A percentile compares a stretch with the other conserved stretches of the same genome.
These are phyloP conservation scores for Nephrotoma guestfalica DNA, from an alignment of 2,888 invertebrate species.

Conservation along the genomic window DNA sequence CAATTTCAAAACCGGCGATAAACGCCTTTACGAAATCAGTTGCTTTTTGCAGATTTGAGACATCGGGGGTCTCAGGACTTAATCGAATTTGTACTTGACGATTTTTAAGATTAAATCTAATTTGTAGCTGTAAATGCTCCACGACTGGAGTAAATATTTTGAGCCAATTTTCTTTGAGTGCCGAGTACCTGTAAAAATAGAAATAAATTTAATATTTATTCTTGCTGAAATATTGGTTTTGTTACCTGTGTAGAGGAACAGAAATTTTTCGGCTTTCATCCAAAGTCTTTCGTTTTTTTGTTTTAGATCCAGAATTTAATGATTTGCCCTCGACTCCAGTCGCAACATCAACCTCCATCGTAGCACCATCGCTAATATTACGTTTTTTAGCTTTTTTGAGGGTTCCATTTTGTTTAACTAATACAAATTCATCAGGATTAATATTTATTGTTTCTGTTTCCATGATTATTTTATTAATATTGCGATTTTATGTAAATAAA, in stretches of 20 bases:
- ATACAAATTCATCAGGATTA: constrained; percentile 21
- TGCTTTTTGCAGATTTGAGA: constrained; percentile 87
- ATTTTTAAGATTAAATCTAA: constrained; percentile 84
- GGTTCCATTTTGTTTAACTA: constrained; percentile 10
- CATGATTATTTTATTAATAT: constrained; percentile 15
- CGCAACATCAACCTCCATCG: constrained; percentile 52
- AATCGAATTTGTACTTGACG: constrained; percentile 53
- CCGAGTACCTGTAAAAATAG: constrained; percentile 55
- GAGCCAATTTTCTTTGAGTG: constrained; percentile 92
- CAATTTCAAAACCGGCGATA: constrained; percentile 89
- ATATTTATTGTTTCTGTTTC: constrained; percentile 23
- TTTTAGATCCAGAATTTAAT: constrained; percentile 27
- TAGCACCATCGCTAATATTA: constrained; percentile 31
- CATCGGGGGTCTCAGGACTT: constrained; percentile 47
- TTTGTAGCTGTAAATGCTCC: constrained; percentile 85
- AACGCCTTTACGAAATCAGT: constrained; percentile 98
- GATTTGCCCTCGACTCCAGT: constrained; percentile 45
- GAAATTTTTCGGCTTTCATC: constrained; percentile 58
- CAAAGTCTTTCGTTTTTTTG: constrained; percentile 36
- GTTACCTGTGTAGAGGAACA: constrained; percentile 75
- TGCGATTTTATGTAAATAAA: not conserved
- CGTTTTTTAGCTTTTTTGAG: constrained; percentile 23
- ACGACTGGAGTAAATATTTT: constrained; percentile 94
- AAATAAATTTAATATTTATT: not conserved
- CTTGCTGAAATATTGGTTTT: not conserved